These are phyloP conservation scores for Eubasilissa regina DNA, from an alignment of 1,140 invertebrate genomes.

Conservation along the genomic window DNA sequence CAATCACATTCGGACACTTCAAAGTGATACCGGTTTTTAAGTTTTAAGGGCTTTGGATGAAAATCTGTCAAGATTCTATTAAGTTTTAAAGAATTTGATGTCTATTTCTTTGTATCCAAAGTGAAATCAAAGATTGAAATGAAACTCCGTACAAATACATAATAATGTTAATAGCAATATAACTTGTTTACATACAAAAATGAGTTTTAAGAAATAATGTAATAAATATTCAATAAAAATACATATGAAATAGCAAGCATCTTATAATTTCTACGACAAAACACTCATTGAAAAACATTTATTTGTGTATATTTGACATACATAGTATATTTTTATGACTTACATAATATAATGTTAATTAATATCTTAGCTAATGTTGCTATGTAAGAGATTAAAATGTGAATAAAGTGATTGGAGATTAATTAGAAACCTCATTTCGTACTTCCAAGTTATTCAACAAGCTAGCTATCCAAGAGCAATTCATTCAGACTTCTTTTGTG, in stretches of 20 bases:
- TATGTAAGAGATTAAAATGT: constrained; percentile 55
- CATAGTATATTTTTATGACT: constrained; percentile 54
- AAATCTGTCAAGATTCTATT: constrained; percentile 9
- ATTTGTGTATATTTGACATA: constrained; percentile 60
- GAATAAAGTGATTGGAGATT: constrained; percentile 56
- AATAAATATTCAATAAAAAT: constrained; percentile 23
- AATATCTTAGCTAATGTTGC: constrained; percentile 57
- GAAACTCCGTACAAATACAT: constrained; percentile 16
- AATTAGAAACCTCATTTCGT: constrained; percentile 52
- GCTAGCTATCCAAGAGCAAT: constrained; percentile 54
- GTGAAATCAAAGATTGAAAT: constrained; percentile 28
- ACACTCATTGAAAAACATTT: constrained; percentile 60
- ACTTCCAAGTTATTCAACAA: constrained; percentile 49
- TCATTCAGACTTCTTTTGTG: constrained; percentile 53
- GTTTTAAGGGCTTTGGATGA: background rate
- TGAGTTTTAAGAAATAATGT: constrained; percentile 6
- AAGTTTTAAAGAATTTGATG: background rate
- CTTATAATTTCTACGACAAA: constrained; percentile 57
- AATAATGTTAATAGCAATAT: constrained; percentile 11
- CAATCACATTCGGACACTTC: constrained; percentile 27
- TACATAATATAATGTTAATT: too few species aligned
- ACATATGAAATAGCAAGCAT: constrained; percentile 53
- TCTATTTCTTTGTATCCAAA: constrained; percentile 29
- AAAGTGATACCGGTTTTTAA: background rate
- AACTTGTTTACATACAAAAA: constrained; percentile 25